Evolutionary conservation across 2,888 invertebrate genomes (phyloP), one percentile per base, ranked within the genome.

Genomic region (Rhamnusium bicolor): DNA sequence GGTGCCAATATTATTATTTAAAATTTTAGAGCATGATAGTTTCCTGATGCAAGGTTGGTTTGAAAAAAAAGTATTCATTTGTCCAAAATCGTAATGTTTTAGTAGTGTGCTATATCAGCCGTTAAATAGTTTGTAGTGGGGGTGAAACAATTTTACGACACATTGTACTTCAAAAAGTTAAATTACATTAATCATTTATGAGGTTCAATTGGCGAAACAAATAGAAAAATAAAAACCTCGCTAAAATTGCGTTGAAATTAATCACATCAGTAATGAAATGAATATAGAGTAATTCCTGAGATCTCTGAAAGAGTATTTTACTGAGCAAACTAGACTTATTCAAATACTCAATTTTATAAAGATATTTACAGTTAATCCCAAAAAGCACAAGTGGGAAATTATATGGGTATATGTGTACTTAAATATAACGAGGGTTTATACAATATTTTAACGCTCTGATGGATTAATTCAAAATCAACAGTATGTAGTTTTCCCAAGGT

Each of bases 401-500:
- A 63, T 63, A 29, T 63, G 49, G 63, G 49, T 63, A 49, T 27
- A 29, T 47, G 63, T 63, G 63, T 62, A 24, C 63, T 49, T 63
- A 51, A 63, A 49, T 51, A 49, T 63, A 63, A 51, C 63, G 63
- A 63, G 63, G 24, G 63, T 18, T 63, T 63, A 54, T 49, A 72
- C 67, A 74, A 74, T 58, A 68, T 68, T 58, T 58, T 68, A 68
- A 68, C 68, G 58, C 58, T 68, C 40, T 10, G 58, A 40, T 68
- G 68, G 68, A 58, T 68, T 68, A 68, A 68, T 68, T 24, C 14
- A 68, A 68, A 68, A 68, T 68, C 56, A 68, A 68, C 68, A 68
- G 58, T 47, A 46, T 53, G 56, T 54, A 66, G 47, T 58, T 68
- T 47, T 68, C 68, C 56, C 47, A 63, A 63, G 63, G 51, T 27